Base-by-base conservation (phyloP, 1,140 invertebrate genomes). In the Eupristina koningsbergeri region DNA sequence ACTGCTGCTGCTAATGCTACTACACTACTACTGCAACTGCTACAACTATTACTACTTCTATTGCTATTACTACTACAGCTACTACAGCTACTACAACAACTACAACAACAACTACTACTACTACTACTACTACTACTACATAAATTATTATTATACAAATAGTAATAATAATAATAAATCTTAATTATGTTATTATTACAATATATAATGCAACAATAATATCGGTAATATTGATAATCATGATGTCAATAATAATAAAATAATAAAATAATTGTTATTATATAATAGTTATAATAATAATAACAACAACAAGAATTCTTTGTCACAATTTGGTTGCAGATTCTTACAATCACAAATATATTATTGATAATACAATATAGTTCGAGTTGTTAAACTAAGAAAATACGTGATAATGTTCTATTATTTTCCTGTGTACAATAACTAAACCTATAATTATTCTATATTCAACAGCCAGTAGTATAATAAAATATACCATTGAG, bases 391-490 rank as follows among this genome's bases (percentile, higher is more conserved):
- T 91, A 91, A 91, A 91, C 91, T 91, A 92, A 92, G 86, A 89
- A 86, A 90, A 91, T 90, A 92, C 88, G 86, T 89, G 88, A 91
- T 91, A 90, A 88, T 91, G 88, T 88, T 91, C 89, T 90, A 90
- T 91, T 88, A 87, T 86, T 86, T 81, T 88, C 86, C 83, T 92
- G 90, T 91, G 88, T 91, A 90, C 88, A 91, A 89, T 91, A 90
- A 90, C 91, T 91, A 91, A 92, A 91, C 89, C 90, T 92, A 92
- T 90, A 89, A 90, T 91, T 92, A 90, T 91, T 91, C 90, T 92
- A 92, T 92, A 85, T 92, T 91, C 89, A 92, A 92, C 91, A 92
- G 91, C 91, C 91, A 92, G 91, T 92, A 91, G 91, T 92, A 91
- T 92, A 92, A 87, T 92, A 89, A 91, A 90, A 89, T 92, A 92